Evolutionary conservation across 2,888 invertebrate species (phyloP).

Genomic region (Drosophila melanosoma): DNA sequence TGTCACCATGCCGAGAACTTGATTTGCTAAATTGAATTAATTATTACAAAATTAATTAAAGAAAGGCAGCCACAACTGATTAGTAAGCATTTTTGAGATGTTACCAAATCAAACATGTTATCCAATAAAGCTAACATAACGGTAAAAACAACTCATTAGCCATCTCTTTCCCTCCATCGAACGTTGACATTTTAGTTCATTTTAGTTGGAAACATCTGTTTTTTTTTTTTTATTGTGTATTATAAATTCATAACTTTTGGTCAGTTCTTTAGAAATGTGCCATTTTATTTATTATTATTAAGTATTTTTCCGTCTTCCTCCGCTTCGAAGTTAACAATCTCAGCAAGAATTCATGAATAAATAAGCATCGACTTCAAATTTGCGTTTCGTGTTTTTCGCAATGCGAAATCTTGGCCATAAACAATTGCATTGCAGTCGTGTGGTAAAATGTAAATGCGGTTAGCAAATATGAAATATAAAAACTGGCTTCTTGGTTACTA

Average conservation of each 20-base stretch:
- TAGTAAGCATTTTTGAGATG: slow-evolving; percentile 29
- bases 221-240: slow-evolving; percentile 8
- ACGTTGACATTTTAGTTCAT: slow-evolving; percentile 57
- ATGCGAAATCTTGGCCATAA: slow-evolving; percentile 16
- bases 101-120: slow-evolving; percentile 24
- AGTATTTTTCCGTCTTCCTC: slow-evolving; percentile 9
- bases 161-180: slow-evolving; percentile 4
- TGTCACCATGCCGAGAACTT: slow-evolving; percentile 47
- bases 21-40: slow-evolving; percentile 57
- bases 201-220: neutral
- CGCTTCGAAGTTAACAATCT: slow-evolving; percentile 34
- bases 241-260: slow-evolving; percentile 21
- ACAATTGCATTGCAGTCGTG: slow-evolving; percentile 17
- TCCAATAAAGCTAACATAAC: slow-evolving; percentile 16
- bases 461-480: slow-evolving; percentile 12
- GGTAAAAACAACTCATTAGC: neutral
- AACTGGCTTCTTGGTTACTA: neutral
- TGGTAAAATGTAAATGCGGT: slow-evolving; percentile 40
- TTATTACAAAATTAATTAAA: slow-evolving; percentile 64
- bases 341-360: slow-evolving; percentile 38
- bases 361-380: slow-evolving; percentile 26
- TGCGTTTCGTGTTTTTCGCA: slow-evolving; percentile 42
- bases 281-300: slow-evolving; percentile 44
- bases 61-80: slow-evolving; percentile 40
- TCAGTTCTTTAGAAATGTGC: slow-evolving; percentile 40